Conservation (phyloP, 1,140 invertebrate species). For the Bombus confusus region DNA sequence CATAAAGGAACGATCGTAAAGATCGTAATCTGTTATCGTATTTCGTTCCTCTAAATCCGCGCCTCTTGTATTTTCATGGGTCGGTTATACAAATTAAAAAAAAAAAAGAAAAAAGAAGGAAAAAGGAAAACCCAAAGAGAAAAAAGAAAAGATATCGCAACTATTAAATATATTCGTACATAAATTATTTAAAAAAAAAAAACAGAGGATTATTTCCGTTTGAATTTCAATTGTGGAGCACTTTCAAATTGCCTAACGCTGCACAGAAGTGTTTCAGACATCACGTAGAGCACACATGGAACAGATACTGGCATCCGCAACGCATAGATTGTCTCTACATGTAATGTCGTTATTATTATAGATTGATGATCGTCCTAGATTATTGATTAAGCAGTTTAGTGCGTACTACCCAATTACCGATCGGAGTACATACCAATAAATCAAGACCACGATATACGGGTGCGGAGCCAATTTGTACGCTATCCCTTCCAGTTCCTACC, state of each 20-base stretch:
- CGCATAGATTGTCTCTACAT: slow-evolving; percentile 9
- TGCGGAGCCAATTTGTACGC: slow-evolving; percentile 58
- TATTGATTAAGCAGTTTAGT: slow-evolving; percentile 63
- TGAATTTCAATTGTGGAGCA: not conserved
- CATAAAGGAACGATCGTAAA: slow-evolving; percentile 29
- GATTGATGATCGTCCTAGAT: slow-evolving; percentile 58
- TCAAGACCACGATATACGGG: slow-evolving; percentile 51
- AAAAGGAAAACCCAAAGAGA: not conserved
- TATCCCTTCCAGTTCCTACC: not conserved
- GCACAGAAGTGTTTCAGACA: not conserved
- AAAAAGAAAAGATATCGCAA: too few relatives aligned
- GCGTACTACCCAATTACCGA: slow-evolving; percentile 56
- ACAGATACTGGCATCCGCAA: not conserved
- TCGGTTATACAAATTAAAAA: not conserved
- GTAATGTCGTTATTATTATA: slow-evolving; percentile 51
- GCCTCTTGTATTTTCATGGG: not conserved
- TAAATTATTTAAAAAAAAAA: not conserved
- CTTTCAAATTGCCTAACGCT: too few relatives aligned
- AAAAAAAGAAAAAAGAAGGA: not conserved
- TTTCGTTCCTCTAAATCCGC: not conserved
- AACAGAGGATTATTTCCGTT: not conserved
- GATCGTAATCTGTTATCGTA: slow-evolving; percentile 29
- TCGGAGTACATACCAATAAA: slow-evolving; percentile 56
- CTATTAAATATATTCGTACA: not conserved
- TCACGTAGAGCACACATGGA: not conserved